Evolutionary conservation across 1,140 invertebrate genomes (phyloP), one percentile per base, ranked within the genome.

Genomic region (Apis dorsata): DNA sequence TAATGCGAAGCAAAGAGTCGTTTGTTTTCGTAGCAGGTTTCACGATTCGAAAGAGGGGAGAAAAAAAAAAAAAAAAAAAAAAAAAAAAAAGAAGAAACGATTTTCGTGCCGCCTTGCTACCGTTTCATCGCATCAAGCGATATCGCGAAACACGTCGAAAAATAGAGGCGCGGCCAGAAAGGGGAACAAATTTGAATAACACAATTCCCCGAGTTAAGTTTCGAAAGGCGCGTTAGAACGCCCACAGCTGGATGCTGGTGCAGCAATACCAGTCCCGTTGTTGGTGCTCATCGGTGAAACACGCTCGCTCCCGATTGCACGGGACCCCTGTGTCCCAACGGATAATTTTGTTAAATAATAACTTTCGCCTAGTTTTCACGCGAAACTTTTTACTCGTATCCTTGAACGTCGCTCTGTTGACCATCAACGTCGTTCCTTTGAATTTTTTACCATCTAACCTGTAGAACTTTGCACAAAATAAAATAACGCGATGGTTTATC

Each of bases 171-270:
- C 57, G 53, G 51, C 59, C 49, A 19, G 66, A 28, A 28, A 66
- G 59, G 74, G 72, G 49, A 63, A 66, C 79, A 71, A 88, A 90
- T 90, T 90, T 90, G 88, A 90, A 90, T 90, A 90, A 90, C 88
- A 81, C 89, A 71, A 89, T 90, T 90, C 83, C 75, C 55, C 73
- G 74, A 85, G 85, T 88, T 86, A 83, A 90, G 84, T 87, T 88
- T 80, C 84, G 82, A 87, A 88, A 88, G 82, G 59, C 69, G 51
- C 79, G 80, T 84, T 88, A 81, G 79, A 85, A 86, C 76, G 81
- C 65, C 12, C 81, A 44, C 83, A 86, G 79, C 82, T 82, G 85
- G 69, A 44, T 65, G 21, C 53, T n/a, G 73, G 13, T 53, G 15
- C 69, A 12, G n/a, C 62, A 60, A 7, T 71, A 21, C 62, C 7